Base-by-base conservation (phyloP, 30 jellyfish, hydroid and myxozoan genomes). In the Aurelia aurita complex sp. Pacific region DNA sequence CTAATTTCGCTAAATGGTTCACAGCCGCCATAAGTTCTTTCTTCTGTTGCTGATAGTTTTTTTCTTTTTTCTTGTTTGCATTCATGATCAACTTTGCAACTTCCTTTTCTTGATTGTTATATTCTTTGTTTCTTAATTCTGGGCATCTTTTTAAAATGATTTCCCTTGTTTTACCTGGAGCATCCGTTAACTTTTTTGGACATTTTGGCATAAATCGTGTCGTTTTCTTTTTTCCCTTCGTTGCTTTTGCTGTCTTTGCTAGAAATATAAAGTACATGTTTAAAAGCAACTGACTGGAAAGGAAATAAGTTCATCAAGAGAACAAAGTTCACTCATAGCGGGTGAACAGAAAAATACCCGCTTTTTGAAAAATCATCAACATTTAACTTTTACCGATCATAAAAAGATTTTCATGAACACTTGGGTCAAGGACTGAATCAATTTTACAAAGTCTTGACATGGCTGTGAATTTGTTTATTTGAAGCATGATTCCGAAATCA, bases 1-100 rank as follows among this genome's bases (percentile, higher is more conserved):
- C 97, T 16, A 79, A 75, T 38, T 84, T 89, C 13, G 97, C 97
- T 77, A 89, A 64, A 32, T 82, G 81, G 59, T 89, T 89, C 5
- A 89, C 94, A 54, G 97, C 97, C 2, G 81, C 77, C 5, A 89
- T 73, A 6, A 89, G 65, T 5, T 85, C 94, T 34, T 77, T 66
- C 70, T 76, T 89, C 74, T 89, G 90, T 34, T 89, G 76, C 18
- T 68, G 90, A 46, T 80, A 89, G 16, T 55, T 76, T n/a, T 57
- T 18, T 33, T 73, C 59, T 8, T 72, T 17, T 17, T 57, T 64
- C 38, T 75, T 64, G 5, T 67, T 53, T 36, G 89, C 53, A 19
- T 74, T 74, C 79, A 66, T 50, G 13, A 89, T 82, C 10, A 89
- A 62, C 6, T 74, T 61, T 23, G 94, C 93, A 18, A 89, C 92